Evolutionary conservation across 2,797 vertebrate genomes (phyloP), one percentile per base, ranked within the genome.

Genomic region (Xenopus petersii): DNA sequence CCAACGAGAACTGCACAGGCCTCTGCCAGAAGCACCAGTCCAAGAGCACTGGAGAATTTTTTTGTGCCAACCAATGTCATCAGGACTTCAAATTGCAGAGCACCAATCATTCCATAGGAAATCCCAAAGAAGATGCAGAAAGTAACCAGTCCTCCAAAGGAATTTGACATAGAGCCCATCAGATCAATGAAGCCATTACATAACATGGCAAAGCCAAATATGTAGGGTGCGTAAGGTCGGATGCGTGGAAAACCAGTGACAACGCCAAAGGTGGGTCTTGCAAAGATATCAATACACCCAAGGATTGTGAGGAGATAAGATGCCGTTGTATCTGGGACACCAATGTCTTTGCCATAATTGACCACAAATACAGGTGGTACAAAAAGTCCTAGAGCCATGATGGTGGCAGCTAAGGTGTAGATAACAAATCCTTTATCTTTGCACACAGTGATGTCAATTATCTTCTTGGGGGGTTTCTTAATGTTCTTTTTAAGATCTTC

Each of bases 11-110:
- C 96, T 11, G 96, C 95, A 6, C 95, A 30, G 16, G 97, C 95
- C 84, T 99, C 96, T 71, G 94, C 86, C 75, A 99, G 87, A 76
- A 99, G 91, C 63, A 99, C 96, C 36, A 99, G 92, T 59, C 97
- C 97, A 0, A 99, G 96, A 77, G 97, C 97, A 7, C 96, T 98
- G 87, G 96, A 90, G 86, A 99, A 99, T 83, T 90, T 95, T 63
- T 94, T 87, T 0, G 96, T 97, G 11, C 96, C 97, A 64, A 99
- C 95, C 0, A 98, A 93, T 8, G 94, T 80, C 97, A 98, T 99
- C 77, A 99, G 93, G 73, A 99, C 96, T 87, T 99, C 97, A 71
- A 99, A 99, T 86, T 99, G 97, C 80, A 99, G 89, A 2, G 96
- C 97, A 0, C 97, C 97, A 84, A 99, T 96, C 97, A 99, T 99